Evolutionary conservation across 2,888 invertebrate genomes (phyloP).

Genomic region (Aquatica leii): DNA sequence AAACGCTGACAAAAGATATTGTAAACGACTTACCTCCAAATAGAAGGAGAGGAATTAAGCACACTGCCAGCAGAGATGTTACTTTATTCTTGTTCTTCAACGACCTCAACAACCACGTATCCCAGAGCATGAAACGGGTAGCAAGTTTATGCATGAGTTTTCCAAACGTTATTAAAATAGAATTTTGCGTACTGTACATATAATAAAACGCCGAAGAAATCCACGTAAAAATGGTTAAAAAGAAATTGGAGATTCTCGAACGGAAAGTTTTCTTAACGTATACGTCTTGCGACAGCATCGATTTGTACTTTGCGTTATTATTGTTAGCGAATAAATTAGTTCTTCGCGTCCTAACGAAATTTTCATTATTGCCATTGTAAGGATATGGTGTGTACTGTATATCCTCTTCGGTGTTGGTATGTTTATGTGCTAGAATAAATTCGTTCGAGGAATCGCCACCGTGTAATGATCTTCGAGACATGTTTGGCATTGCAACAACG

Average conservation of each 20-base stretch:
- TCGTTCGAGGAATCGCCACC: slow-evolving; percentile 41
- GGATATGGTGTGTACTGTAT: slow-evolving; percentile 6
- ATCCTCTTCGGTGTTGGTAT: slow-evolving; percentile 49
- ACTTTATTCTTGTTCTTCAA: slow-evolving; percentile 42
- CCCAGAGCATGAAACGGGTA: slow-evolving; percentile 56
- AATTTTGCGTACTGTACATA: slow-evolving; percentile 44
- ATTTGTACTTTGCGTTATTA: slow-evolving; percentile 35
- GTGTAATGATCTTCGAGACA: slow-evolving; percentile 79
- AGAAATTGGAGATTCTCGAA: slow-evolving; percentile 32
- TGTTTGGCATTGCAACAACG: slow-evolving; percentile 85
- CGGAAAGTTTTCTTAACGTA: slow-evolving; percentile 20
- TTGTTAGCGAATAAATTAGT: slow-evolving; percentile 43
- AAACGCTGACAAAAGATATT: too few species aligned
- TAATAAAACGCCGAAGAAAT: slow-evolving; percentile 44
- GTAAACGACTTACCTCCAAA: slow-evolving; percentile 70
- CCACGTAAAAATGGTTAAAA: slow-evolving; percentile 42
- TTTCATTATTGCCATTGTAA: slow-evolving; percentile 13
- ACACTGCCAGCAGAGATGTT: slow-evolving; percentile 51
- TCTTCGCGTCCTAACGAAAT: slow-evolving; percentile 24
- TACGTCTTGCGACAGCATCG: background rate
- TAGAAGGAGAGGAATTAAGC: slow-evolving; percentile 65
- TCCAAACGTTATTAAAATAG: slow-evolving; percentile 46
- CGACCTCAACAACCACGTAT: slow-evolving; percentile 55
- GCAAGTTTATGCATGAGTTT: slow-evolving; percentile 52
- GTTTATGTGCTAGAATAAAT: slow-evolving; percentile 44